Base-by-base conservation (phyloP, 2,113 vertebrate genomes). In the Dendrocopos noguchii region DNA sequence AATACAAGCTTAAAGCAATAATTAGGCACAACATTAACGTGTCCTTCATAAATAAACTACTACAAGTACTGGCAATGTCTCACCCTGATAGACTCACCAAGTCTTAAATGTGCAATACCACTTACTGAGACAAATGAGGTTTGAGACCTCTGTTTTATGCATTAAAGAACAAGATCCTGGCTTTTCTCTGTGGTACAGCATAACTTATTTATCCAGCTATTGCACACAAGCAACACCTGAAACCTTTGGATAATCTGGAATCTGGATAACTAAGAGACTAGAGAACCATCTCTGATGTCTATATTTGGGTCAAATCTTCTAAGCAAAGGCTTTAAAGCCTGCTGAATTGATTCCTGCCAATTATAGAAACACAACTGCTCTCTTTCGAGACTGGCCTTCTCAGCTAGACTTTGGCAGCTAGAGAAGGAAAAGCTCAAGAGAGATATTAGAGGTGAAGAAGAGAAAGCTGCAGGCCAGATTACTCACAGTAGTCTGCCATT, bases 81-180 rank as follows among this genome's bases (percentile, higher is more conserved):
- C 24, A 36, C 22, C 27, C 31, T 72, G 22, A 82, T 31, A 87
- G 78, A 93, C 29, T 87, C 39, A 70, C 8, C 13, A 79, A 52
- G 42, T 25, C 56, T 88, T 68, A 87, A 85, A 87, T 90, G 73
- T 91, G 71, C 53, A 76, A 70, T 84, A 73, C 42, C 53, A 74
- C 65, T 91, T 94, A 88, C 65, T 80, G 63, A 88, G 27, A 86
- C 33, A 96, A 88, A 95, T 80, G 80, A 84, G 42, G 9, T 39
- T 82, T 78, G 64, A 68, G 76, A 95, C 21, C 22, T 81, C 87
- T 28, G 9, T 59, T 88, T 84, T 65, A 61, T 22, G 73, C 7
- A 80, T 74, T 27, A 71, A 81, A 84, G 25, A 83, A 75, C 1
- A 4, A 68, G 34, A 65, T 72, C 16, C 36, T 84, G 28, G 27